Evolutionary conservation across 2,113 vertebrate species (phyloP).

Genomic region (Sinocyclocheilus maitianheensis): DNA sequence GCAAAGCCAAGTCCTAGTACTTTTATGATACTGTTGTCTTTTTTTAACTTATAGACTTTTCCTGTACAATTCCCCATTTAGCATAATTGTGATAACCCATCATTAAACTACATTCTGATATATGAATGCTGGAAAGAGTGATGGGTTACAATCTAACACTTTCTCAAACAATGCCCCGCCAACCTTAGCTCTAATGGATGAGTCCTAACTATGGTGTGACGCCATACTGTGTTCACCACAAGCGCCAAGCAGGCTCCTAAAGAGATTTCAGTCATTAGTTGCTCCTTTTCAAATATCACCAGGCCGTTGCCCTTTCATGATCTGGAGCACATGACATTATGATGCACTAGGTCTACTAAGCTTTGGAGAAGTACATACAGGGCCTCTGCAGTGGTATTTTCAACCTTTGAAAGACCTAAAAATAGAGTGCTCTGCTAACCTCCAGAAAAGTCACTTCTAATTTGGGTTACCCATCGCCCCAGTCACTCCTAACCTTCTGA

Average conservation of each 20-base stretch:
- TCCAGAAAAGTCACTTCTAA: slow-evolving; percentile 47
- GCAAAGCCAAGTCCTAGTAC: too few relatives aligned
- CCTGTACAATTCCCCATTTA: background rate
- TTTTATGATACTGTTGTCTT: background rate
- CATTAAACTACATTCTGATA: background rate
- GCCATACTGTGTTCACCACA: slow-evolving; percentile 56
- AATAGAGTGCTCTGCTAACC: slow-evolving; percentile 72
- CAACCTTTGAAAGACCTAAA: slow-evolving; percentile 70
- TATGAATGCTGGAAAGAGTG: background rate
- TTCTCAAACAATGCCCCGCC: background rate
- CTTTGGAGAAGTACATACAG: slow-evolving; percentile 58
- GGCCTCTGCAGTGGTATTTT: slow-evolving; percentile 63
- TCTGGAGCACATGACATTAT: slow-evolving; percentile 63
- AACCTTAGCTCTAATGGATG: background rate
- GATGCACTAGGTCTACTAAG: slow-evolving; percentile 61
- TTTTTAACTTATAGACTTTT: background rate
- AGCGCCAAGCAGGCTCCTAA: slow-evolving; percentile 62
- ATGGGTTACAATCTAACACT: background rate
- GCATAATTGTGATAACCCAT: background rate
- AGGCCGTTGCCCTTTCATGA: slow-evolving; percentile 63
- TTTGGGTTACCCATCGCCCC: slow-evolving; percentile 52
- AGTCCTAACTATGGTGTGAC: slow-evolving; percentile 51
- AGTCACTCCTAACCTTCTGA: slow-evolving; percentile 57
- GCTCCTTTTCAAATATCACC: slow-evolving; percentile 69
- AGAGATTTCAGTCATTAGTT: slow-evolving; percentile 71